A percentile compares a stretch with the other conserved stretches of the same genome.
phyloP scores from a whole-genome alignment of 2,797 vertebrate genomes.

The Scyliorhinus canicula region DNA sequence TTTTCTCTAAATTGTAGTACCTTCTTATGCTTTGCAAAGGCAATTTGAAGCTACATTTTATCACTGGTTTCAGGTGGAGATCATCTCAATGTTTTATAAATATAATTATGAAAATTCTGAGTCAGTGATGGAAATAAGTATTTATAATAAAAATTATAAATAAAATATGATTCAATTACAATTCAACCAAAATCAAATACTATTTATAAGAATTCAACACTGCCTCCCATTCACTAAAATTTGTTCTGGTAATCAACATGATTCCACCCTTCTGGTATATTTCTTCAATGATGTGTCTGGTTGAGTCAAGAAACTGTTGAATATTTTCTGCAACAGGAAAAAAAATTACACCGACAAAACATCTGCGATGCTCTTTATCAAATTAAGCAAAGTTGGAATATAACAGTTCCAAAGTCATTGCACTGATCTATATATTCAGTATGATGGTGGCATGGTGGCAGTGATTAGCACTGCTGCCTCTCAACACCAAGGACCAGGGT shows the following conservation, averaged over 20 bases:
- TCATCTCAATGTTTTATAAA: background rate
- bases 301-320: background rate
- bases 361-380: background rate
- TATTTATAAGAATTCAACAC: background rate
- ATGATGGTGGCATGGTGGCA: no score
- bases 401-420: background rate
- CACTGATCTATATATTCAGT: background rate
- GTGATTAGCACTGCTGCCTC: no score
- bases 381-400: background rate
- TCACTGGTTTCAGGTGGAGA: background rate
- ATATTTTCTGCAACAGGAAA: background rate
- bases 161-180: background rate
- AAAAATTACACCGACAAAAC: background rate
- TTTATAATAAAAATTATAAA: background rate
- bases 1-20: background rate
- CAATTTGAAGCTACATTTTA: background rate
- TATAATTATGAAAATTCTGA: background rate
- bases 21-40: background rate
- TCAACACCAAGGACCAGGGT: no score
- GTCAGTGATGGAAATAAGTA: background rate
- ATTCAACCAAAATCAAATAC: background rate
- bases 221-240: background rate
- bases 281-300: background rate
- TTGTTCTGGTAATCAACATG: background rate
- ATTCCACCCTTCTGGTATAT: background rate